Conservation (phyloP, 2,888 invertebrate species). For the Meloe dianella region DNA sequence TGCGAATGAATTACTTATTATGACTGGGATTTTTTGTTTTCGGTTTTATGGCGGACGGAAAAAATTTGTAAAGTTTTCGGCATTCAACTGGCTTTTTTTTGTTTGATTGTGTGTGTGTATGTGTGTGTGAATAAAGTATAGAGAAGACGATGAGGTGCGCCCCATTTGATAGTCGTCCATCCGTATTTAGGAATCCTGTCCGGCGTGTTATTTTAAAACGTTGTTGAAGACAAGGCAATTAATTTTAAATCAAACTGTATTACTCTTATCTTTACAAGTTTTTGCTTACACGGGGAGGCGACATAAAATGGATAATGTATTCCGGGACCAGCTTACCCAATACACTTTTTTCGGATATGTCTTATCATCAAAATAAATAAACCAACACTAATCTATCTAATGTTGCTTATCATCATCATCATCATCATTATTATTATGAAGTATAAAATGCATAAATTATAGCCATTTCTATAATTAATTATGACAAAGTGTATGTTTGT, state of each 20-base stretch:
- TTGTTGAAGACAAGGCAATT: constrained; percentile 34
- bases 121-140: too few species aligned
- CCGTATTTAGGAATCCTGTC: constrained; percentile 24
- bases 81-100: background rate
- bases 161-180: constrained; percentile 13
- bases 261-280: constrained; percentile 36
- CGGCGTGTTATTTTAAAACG: constrained; percentile 27
- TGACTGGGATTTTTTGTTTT: background rate
- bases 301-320: constrained; percentile 32
- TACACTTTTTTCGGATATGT: background rate
- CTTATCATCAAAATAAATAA: constrained; percentile 1
- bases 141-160: constrained; percentile 6
- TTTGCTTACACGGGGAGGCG: constrained; percentile 34
- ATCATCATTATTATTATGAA: background rate
- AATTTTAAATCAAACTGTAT: constrained; percentile 35
- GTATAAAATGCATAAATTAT: background rate
- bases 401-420: background rate
- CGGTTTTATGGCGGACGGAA: background rate
- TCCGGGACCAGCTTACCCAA: constrained; percentile 9
- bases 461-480: background rate
- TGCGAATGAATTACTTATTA: constrained; percentile 32
- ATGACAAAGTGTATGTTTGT: background rate
- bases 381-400: background rate
- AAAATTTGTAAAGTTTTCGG: background rate
- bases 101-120: background rate